phyloP scores from a whole-genome alignment of 2,113 vertebrate genomes.

The Scortum barcoo region DNA sequence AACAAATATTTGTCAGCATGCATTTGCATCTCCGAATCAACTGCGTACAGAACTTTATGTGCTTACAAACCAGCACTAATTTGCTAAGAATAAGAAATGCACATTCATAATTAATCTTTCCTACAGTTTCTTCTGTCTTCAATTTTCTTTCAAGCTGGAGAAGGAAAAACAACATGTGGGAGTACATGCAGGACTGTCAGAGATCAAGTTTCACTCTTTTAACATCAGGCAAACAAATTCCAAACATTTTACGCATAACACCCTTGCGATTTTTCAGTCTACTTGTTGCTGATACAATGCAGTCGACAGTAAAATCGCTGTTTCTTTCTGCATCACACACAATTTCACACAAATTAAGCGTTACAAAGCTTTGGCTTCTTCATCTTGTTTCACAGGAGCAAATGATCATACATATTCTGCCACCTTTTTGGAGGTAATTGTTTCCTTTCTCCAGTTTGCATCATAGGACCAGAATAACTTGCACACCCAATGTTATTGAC shows the following conservation, averaged over 20 bases:
- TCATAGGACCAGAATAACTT: not conserved
- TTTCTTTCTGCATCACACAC: not conserved
- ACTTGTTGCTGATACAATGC: not conserved
- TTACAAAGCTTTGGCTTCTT: not conserved
- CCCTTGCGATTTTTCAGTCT: not conserved
- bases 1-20: not conserved
- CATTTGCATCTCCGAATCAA: constrained; percentile 4
- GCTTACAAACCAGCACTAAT: not conserved
- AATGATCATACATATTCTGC: not conserved
- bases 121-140: not conserved
- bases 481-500: no score
- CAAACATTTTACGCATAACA: constrained; percentile 10
- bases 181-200: not conserved
- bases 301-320: not conserved
- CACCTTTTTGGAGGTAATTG: not conserved
- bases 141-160: not conserved
- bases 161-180: not conserved
- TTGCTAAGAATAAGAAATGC: not conserved
- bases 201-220: not conserved
- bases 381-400: not conserved
- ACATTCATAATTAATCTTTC: not conserved
- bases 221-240: not conserved
- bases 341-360: not conserved
- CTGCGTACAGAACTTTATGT: not conserved
- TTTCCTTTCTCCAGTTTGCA: not conserved